Base-by-base conservation (phyloP, 2,888 invertebrate genomes). In the Homarus gammarus region DNA sequence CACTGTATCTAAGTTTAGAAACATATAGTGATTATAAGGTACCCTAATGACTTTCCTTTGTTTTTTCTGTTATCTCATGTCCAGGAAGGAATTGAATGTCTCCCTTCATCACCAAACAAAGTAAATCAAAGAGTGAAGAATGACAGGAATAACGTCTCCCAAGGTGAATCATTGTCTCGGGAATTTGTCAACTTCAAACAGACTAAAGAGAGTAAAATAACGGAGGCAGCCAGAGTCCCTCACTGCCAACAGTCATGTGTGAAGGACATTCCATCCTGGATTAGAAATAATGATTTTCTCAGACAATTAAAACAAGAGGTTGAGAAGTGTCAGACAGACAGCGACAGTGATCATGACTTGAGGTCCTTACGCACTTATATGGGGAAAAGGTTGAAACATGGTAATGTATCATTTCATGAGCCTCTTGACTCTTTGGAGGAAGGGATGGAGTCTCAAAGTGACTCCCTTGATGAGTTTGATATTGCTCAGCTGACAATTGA, bases 341-440 rank as follows among this genome's bases (percentile, higher is more conserved):
- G 85, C n/a, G 85, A 86, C 49, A 78, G 68, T 86, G 85, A 86
- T 10, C 18, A 36, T 77, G 85, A 86, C 36, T 44, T 77, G 51
- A 15, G 10, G n/a, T 40, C 85, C 44, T 6, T 78, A n/a, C 68
- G 78, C 2, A 68, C n/a, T 22, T 86, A n/a, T n/a, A 68, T 86
- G 2, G 77, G 78, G 40, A 78, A 49, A 33, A 86, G 31, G 31
- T 70, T 86, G 36, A 5, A 40, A 27, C 38, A 73, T 22, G 61
- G 51, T n/a, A 75, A 36, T 27, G n/a, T 38, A 18, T 31, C 61
- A 5, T 38, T 12, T 33, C 27, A 38, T 61, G 18, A 38, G 1
- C 64, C 81, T n/a, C 56, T 75, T 61, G 56, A 33, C 51, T 56
- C 31, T 5, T 31, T 83, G 31, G 40, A 18, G 22, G 64, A 44